Evolutionary conservation across 2,888 invertebrate species (phyloP).

Genomic region (Hirudinaria manillensis): DNA sequence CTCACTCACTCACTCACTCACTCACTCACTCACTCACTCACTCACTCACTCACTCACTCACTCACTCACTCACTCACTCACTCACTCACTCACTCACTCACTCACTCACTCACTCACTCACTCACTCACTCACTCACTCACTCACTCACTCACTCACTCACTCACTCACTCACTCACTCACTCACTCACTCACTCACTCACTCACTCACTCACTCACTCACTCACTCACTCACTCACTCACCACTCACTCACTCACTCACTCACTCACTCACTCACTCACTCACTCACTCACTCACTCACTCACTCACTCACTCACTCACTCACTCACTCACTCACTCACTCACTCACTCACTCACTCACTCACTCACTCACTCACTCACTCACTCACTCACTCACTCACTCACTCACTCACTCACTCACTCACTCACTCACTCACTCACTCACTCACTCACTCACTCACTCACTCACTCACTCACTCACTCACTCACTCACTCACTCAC

Average conservation of each 20-base stretch:
- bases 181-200: not conserved
- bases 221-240: not conserved
- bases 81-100: not conserved
- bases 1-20: not conserved
- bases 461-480: not conserved
- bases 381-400: not conserved
- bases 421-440: not conserved
- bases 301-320: not conserved
- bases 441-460: not conserved
- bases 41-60: not conserved
- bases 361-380: not conserved
- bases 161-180: not conserved
- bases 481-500: not conserved
- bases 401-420: not conserved
- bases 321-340: not conserved
- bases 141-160: not conserved
- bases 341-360: not conserved
- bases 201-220: not conserved
- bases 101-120: not conserved
- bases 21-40: not conserved
- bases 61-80: not conserved
- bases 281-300: not conserved
- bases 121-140: not conserved
- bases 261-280: not conserved
- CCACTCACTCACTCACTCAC: not conserved